phyloP scores from a whole-genome alignment of 2,797 vertebrate genomes.

The Fringilla coelebs region DNA sequence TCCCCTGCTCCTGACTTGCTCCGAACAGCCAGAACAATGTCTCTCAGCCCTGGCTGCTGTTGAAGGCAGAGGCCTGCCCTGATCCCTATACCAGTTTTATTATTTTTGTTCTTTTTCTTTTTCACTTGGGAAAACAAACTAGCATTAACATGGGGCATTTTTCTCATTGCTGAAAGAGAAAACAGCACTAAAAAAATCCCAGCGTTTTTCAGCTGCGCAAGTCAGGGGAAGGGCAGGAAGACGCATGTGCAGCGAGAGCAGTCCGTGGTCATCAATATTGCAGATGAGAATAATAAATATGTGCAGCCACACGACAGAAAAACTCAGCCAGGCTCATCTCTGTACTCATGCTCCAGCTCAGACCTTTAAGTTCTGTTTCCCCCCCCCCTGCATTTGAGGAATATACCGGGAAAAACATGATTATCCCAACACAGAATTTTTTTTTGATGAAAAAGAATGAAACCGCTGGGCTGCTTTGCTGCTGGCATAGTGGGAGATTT shows the following conservation, averaged over 20 bases:
- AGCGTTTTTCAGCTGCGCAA: background rate
- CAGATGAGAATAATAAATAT: conserved; percentile 12
- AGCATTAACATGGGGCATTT: background rate
- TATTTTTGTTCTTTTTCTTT: too few species aligned
- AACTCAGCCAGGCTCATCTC: background rate
- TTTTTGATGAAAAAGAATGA: background rate
- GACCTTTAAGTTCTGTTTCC: background rate
- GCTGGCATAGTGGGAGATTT: fast-evolving
- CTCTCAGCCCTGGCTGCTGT: background rate
- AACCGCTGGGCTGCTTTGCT: background rate
- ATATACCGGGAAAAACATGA: background rate
- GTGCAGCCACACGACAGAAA: background rate
- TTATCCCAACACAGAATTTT: background rate
- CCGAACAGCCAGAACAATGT: background rate
- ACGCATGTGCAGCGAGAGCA: background rate
- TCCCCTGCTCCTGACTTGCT: background rate
- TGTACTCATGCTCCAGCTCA: background rate
- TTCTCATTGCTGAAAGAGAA: background rate
- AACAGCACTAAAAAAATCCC: background rate
- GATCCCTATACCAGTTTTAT: background rate
- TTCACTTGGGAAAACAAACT: background rate
- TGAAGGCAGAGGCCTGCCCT: background rate
- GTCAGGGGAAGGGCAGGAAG: background rate
- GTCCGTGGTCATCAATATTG: conserved; percentile 10
- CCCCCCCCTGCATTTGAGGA: background rate